Evolutionary conservation across 1,140 invertebrate species (phyloP), one percentile per base, ranked within the genome.

Genomic region (Drosophila athabasca): DNA sequence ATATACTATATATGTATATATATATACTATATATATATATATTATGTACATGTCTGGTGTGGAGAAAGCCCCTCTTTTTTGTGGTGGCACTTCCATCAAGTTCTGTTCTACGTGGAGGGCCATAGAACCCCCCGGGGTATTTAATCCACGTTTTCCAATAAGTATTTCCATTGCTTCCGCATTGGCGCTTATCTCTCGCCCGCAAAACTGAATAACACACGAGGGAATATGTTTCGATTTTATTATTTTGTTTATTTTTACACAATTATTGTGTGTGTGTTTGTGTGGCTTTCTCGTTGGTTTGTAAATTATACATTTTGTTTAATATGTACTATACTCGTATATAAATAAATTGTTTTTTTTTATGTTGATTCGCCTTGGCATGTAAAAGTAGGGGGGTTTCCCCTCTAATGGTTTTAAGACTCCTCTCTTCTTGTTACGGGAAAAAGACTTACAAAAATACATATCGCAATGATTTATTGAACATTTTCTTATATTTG

Each of bases 391-490:
- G 79, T 2, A 11, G 11, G 31, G 9, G 31, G 29, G 17, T 19
- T 65, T 15, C 68, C 53, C 57, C 45, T 44, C 76, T 68, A 73
- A 60, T 11, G n/a, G 53, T 49, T 49, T 79, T 62, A 75, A 55
- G 72, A 85, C 64, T 74, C 49, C 22, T 62, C 24, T 71, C 54
- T 54, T 54, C 17, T 39, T 31, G 43, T 48, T 49, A 78, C 50
- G 31, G 79, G 73, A 88, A 83, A 87, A 87, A 84, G 71, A 69
- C 83, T 87, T 87, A 87, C 73, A 88, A 87, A 87, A 88, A 87
- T 87, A 87, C 83, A 87, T 83, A 83, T 87, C 83, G 82, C 82
- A 85, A 71, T 72, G 52, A 77, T 75, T 85, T 87, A 75, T 87
- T 76, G 54, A 85, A 87, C 62, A 82, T 82, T 71, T 77, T 61